Conservation (phyloP, 2,113 vertebrate genomes). For the Mus musculus region DNA sequence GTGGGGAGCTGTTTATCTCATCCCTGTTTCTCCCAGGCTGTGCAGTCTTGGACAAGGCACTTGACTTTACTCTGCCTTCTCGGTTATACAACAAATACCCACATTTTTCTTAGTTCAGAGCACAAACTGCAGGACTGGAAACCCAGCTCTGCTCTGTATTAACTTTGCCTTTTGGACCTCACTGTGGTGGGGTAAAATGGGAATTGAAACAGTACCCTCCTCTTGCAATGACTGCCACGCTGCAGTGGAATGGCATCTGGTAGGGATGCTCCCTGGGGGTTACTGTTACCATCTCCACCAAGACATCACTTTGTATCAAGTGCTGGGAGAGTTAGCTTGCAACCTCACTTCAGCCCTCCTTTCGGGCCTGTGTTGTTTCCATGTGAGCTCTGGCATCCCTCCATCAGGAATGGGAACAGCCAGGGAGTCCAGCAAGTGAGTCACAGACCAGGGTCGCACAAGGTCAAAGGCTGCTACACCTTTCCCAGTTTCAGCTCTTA, state of each 20-base stretch:
- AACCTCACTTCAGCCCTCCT: neutral
- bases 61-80: neutral
- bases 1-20: neutral
- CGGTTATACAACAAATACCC: neutral
- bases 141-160: neutral
- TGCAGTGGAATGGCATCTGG: neutral
- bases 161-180: neutral
- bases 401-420: neutral
- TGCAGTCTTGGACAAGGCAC: neutral
- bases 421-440: neutral
- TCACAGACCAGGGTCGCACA: neutral
- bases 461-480: conserved; percentile 3
- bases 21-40: neutral
- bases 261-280: neutral
- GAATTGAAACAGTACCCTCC: neutral
- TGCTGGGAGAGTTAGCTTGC: neutral
- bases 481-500: neutral
- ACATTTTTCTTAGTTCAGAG: neutral
- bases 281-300: neutral
- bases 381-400: neutral
- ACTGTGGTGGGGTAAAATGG: neutral
- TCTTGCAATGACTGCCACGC: neutral
- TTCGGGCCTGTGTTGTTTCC: neutral
- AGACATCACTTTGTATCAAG: neutral
- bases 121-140: neutral